A percentile compares a stretch with the other conserved stretches of the same genome.
Evolutionary conservation across 2,113 vertebrate species (phyloP).

Genomic region (Spea bombifrons): DNA sequence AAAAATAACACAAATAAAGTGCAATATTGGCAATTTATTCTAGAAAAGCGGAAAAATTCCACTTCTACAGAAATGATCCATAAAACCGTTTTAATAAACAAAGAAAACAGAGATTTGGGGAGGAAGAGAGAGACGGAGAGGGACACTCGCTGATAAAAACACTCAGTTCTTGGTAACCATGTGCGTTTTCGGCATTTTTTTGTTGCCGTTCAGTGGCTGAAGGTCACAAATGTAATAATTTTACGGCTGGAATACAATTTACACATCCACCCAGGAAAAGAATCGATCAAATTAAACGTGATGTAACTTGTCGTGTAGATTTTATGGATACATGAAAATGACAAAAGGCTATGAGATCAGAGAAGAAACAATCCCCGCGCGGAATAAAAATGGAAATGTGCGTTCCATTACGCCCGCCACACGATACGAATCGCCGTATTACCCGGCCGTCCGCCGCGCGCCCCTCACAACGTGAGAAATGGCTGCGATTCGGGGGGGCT

Average conservation of each 20-base stretch:
- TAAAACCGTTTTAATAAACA: too few species aligned
- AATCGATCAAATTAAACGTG: constrained; percentile 2
- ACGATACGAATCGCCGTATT: neutral
- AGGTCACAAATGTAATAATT: constrained; percentile 6
- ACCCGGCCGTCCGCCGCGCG: too few species aligned
- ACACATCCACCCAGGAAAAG: neutral
- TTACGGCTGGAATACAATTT: neutral
- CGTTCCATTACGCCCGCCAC: neutral
- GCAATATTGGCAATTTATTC: too few species aligned
- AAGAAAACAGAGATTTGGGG: neutral
- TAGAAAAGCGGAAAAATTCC: too few species aligned
- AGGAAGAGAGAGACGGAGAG: neutral
- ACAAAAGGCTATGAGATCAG: neutral
- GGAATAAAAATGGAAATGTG: neutral
- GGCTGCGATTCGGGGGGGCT: too few species aligned
- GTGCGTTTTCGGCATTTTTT: neutral
- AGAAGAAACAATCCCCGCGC: neutral
- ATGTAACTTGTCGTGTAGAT: neutral
- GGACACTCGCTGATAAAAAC: neutral
- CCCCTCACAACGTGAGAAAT: too few species aligned
- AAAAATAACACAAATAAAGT: too few species aligned
- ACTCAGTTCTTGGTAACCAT: neutral
- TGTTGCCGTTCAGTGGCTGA: neutral
- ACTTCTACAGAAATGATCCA: too few species aligned
- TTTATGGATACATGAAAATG: constrained; percentile 3